Base-by-base conservation (phyloP, 1,140 invertebrate species). In the Drosophila kohkoa region DNA sequence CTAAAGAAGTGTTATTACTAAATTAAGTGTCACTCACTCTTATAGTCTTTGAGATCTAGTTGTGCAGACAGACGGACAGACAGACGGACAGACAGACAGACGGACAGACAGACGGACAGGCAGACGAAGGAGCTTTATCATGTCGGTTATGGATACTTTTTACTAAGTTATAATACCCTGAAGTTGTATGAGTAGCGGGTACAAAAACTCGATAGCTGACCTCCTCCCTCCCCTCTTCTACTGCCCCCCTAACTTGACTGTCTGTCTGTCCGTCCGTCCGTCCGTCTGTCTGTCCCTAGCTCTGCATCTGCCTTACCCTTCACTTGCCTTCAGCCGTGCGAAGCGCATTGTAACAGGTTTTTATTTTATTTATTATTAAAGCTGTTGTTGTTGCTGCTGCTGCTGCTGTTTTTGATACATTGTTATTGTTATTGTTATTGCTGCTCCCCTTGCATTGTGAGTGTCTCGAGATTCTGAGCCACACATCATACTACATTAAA, bases 261-360 rank as follows among this genome's bases (percentile, higher is more conserved):
- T 25, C 20, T 2, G 3, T 16, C 16, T 2, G 16, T 20, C 16
- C 2, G 3, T 1, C 15, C 5, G 30, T 32, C 13, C n/a, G 25
- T 20, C 30, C 16, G 3, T 10, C 30, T 16, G 0, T n/a, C 15
- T 38, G 43, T 5, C 4, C 45, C 30, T 8, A 48, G 11, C 48
- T 35, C 28, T 49, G 59, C 45, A 64, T 11, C n/a, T 66, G 25
- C n/a, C 52, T 57, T 55, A 45, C 65, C 49, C 65, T 54, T 60
- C 55, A 54, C 71, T 68, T 54, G 64, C 71, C 57, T 41, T 70
- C 57, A 60, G 35, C 38, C n/a, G 25, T n/a, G 52, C 13, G 28
- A 67, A 60, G 46, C 69, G 62, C 71, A 63, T 49, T 43, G 15
- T 43, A 75, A 75, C 72, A 63, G 72, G 72, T 75, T 75, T 70